Conservation (phyloP, 30 jellyfish, hydroid and myxozoan genomes). For the Pseudorhiza aurosa region DNA sequence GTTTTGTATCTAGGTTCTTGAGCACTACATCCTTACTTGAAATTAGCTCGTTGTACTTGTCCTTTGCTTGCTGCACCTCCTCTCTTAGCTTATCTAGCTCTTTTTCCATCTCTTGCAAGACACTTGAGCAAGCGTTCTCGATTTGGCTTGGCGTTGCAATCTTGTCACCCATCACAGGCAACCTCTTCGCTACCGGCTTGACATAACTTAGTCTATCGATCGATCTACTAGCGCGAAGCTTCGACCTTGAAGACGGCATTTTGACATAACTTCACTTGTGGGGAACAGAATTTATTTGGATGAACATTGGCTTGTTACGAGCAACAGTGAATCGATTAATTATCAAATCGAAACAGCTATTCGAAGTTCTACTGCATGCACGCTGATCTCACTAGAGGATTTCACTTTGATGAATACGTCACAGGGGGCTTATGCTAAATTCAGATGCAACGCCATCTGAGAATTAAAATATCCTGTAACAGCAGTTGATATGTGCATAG, state of each 20-base stretch:
- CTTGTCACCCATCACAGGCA: background rate
- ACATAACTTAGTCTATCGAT: background rate
- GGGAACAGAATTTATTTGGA: too few species aligned
- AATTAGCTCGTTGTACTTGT: constrained; percentile 23
- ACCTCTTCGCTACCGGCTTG: background rate
- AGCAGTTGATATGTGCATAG: too few species aligned
- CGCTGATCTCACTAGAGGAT: too few species aligned
- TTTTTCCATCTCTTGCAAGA: constrained; percentile 13
- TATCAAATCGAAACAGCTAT: background rate
- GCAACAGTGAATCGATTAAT: background rate
- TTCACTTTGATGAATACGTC: too few species aligned
- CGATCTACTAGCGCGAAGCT: constrained; percentile 14
- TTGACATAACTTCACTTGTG: too few species aligned
- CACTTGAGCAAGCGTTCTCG: background rate
- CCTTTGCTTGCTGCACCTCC: constrained; percentile 22
- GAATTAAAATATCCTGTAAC: too few species aligned
- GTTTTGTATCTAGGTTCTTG: constrained; percentile 9
- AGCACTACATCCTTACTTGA: background rate
- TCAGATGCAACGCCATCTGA: too few species aligned
- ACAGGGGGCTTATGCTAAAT: too few species aligned
- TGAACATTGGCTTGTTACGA: background rate
- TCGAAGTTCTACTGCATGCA: background rate
- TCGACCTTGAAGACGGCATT: constrained; percentile 29
- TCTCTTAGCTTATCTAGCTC: constrained; percentile 27
- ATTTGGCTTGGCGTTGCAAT: background rate